A percentile compares a stretch with the other conserved stretches of the same genome.
phyloP scores from a whole-genome alignment of 2,113 vertebrate species.

The Copsychus sechellarum region DNA sequence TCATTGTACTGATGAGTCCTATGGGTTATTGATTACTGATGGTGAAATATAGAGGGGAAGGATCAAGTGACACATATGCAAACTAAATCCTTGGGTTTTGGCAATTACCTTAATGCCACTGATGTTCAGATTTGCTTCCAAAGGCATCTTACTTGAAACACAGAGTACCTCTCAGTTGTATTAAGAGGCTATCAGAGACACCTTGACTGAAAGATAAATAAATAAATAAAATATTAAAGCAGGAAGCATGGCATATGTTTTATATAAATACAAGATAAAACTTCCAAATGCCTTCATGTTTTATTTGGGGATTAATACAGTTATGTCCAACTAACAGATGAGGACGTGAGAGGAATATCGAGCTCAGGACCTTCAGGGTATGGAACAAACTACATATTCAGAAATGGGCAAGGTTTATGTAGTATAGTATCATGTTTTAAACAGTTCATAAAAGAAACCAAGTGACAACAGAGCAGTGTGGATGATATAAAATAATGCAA shows the following conservation, averaged over 20 bases:
- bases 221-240: not conserved
- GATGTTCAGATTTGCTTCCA: not conserved
- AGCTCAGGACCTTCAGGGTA: not conserved
- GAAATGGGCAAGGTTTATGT: conserved; percentile 14
- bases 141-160: not conserved
- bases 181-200: not conserved
- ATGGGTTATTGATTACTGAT: not conserved
- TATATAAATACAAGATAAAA: not conserved
- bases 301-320: not conserved
- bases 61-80: not conserved
- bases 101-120: not conserved
- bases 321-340: not conserved
- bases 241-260: not conserved
- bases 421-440: conserved; percentile 51
- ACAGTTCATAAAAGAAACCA: conserved; percentile 47
- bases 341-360: not conserved
- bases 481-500: conserved; percentile 49
- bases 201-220: not conserved
- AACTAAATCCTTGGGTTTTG: not conserved
- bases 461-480: conserved; percentile 46
- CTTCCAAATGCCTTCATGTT: not conserved
- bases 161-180: not conserved
- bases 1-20: not conserved
- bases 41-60: not conserved
- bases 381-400: not conserved